Conservation (phyloP, 2,888 invertebrate species). For the Amphipyra tragopoginis region DNA sequence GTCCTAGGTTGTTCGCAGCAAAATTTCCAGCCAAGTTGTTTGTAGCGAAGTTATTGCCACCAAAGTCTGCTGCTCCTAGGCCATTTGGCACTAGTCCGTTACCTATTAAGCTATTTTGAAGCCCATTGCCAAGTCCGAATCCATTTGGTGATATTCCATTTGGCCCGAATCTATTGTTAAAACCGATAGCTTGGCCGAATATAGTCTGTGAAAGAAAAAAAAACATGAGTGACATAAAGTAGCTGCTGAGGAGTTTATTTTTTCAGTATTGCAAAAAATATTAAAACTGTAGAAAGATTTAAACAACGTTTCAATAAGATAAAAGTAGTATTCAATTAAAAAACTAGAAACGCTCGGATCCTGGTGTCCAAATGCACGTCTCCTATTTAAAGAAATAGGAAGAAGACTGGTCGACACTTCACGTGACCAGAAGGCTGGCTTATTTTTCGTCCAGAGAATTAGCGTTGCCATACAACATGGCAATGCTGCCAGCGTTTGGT, state of each 20-base stretch:
- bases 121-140: slow-evolving; percentile 34
- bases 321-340: no score
- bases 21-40: slow-evolving; percentile 30
- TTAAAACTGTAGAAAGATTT: no score
- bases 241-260: neutral
- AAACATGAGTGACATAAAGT: neutral
- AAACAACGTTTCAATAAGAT: no score
- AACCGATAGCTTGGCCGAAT: slow-evolving; percentile 51
- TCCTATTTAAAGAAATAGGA: no score
- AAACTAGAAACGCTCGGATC: no score
- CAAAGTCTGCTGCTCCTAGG: slow-evolving; percentile 22
- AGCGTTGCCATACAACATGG: no score
- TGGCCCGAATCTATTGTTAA: slow-evolving; percentile 51
- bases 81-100: slow-evolving; percentile 16
- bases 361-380: no score
- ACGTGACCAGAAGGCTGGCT: no score
- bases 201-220: slow-evolving; percentile 52
- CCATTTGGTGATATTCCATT: slow-evolving; percentile 48
- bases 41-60: slow-evolving; percentile 25
- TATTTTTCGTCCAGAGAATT: no score
- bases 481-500: no score
- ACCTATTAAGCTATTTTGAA: slow-evolving; percentile 12
- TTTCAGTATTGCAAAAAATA: no score
- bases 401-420: no score
- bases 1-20: slow-evolving; percentile 8